Base-by-base conservation (phyloP, 2,888 invertebrate genomes). In the Cosmia trapezina region DNA sequence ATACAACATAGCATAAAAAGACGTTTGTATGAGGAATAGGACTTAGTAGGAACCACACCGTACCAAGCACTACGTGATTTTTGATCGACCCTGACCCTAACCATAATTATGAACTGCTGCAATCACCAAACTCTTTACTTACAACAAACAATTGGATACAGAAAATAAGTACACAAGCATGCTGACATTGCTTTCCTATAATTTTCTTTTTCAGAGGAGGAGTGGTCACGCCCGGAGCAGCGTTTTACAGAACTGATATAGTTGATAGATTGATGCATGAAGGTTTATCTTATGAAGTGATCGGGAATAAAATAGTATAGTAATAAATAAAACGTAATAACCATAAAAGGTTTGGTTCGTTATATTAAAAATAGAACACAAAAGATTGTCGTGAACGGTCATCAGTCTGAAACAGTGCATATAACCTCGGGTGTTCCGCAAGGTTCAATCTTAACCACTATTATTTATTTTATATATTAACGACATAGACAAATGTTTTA, bases 191-290 rank as follows among this genome's bases (percentile, higher is more conserved):
- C 22, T 63, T 37, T 41, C 6, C 4, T 19, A 28, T 33, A n/a
- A 4, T 65, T 64, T 59, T 61, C 0, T 60, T 62, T 90, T 90
- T 62, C 87, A 91, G 92, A 54, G 89, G 89, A 19, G 92, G 92
- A 22, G 92, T 92, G 0, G 62, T 91, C 6, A 86, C 86, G 70
- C 86, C 88, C 5, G 90, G 89, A 19, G 91, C 90, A 59, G 91
- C 90, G 19, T 91, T 91, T 73, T 81, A 81, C 73, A 86, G 86
- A 54, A 91, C 92, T 0, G 82, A 87, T 28, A 81, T 91, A 43
- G 86, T 89, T 9, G 83, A 90, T n/a, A 84, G 85, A 73, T 72
- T 92, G 60, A 80, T 69, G 57, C 81, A 85, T 5, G 82, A 86
- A 47, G 87, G 85, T 37, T 83, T 87, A 12, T 64, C 75, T 12